Conservation (phyloP, 2,797 vertebrate species). For the Falco berigora region DNA sequence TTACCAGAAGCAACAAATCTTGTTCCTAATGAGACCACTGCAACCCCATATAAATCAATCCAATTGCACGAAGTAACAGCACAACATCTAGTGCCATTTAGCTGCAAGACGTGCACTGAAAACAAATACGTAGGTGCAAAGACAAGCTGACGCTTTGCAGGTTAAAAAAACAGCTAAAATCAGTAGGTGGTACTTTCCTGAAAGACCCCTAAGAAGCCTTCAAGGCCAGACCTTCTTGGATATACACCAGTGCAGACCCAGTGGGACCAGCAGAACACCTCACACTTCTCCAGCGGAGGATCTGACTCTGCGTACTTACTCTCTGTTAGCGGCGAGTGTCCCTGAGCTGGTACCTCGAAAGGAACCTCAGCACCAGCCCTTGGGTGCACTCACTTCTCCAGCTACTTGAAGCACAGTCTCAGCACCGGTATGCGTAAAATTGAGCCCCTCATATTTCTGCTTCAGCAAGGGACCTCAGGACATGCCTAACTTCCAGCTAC, state of each 20-base stretch:
- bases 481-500: background rate
- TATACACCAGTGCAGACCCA: background rate
- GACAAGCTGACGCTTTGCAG: background rate
- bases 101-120: background rate
- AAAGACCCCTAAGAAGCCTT: background rate
- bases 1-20: background rate
- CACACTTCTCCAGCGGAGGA: background rate
- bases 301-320: background rate
- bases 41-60: background rate
- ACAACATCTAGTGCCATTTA: background rate
- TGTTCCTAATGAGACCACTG: background rate
- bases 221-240: background rate
- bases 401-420: background rate
- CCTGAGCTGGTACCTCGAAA: background rate
- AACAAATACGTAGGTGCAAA: background rate
- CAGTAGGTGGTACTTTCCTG: background rate
- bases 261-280: background rate
- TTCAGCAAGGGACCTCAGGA: background rate
- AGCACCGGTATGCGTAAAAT: background rate
- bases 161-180: background rate
- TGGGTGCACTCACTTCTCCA: background rate
- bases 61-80: background rate
- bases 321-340: accelerated
- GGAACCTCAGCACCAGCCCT: background rate
- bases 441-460: background rate